phyloP scores from a whole-genome alignment of 2,888 invertebrate genomes.

The Erebia aethiops region DNA sequence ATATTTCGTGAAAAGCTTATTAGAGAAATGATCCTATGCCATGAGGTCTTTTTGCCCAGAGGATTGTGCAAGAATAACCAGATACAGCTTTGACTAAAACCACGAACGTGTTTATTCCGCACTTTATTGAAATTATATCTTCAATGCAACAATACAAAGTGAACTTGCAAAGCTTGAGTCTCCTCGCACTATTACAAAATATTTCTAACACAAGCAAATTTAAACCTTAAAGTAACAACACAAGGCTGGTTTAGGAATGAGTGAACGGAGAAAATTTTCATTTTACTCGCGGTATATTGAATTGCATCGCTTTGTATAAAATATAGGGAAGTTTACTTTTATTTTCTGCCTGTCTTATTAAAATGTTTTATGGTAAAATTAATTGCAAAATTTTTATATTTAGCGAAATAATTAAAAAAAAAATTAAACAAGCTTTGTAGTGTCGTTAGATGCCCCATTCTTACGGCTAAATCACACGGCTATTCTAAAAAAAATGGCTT shows the following conservation, averaged over 20 bases:
- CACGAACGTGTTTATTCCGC: background rate
- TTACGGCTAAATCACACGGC: too few relatives aligned
- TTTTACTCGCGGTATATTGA: constrained; percentile 36
- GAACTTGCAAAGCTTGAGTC: constrained; percentile 49
- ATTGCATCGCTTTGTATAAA: constrained; percentile 44
- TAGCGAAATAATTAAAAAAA: background rate
- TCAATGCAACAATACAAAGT: constrained; percentile 58
- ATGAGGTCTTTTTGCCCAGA: background rate
- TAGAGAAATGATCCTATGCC: too few relatives aligned
- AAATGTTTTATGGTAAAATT: constrained; percentile 5
- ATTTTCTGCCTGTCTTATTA: constrained; percentile 30
- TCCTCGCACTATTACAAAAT: constrained; percentile 32
- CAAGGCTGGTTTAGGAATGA: constrained; percentile 26
- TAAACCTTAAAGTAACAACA: constrained; percentile 33
- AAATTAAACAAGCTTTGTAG: too few relatives aligned
- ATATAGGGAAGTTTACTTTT: constrained; percentile 50
- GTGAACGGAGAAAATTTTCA: background rate
- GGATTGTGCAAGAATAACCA: background rate
- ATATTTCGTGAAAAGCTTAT: too few relatives aligned
- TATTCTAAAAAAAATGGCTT: too few relatives aligned
- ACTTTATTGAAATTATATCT: constrained; percentile 43
- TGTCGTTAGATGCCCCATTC: too few relatives aligned
- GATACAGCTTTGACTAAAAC: background rate
- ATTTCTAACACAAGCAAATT: constrained; percentile 29
- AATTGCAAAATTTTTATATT: background rate